These are phyloP conservation scores for Eriosoma lanigerum DNA, from an alignment of 1,140 invertebrate genomes.

Conservation along the genomic window DNA sequence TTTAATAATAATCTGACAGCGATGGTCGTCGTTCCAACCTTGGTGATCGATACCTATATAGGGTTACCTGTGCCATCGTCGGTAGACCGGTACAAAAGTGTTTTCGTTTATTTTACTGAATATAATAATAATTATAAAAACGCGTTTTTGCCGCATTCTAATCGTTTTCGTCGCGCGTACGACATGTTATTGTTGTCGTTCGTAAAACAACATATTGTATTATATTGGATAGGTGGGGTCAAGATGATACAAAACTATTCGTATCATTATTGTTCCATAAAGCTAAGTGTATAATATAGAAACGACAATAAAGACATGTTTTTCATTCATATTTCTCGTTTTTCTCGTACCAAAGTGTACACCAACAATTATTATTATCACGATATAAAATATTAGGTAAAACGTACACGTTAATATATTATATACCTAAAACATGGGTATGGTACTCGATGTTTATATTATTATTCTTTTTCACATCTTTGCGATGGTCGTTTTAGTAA, in stretches of 20 bases:
- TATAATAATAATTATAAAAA: neutral
- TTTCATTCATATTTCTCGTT: no score
- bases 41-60: constrained; percentile 18
- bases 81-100: neutral
- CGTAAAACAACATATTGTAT: neutral
- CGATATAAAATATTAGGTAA: no score
- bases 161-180: neutral
- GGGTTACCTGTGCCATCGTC: neutral
- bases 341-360: no score
- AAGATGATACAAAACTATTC: neutral
- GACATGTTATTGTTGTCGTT: constrained; percentile 28
- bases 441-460: no score
- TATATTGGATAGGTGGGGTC: neutral
- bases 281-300: no score
- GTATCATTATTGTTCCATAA: no score
- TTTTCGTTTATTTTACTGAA: neutral
- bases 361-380: no score
- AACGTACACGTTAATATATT: no score
- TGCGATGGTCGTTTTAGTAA: no score
- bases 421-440: no score
- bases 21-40: neutral
- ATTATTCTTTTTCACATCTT: no score
- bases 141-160: neutral
- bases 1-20: neutral
- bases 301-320: neutral